Percentiles rank a stretch among this genome's conserved stretches.
Conservation (phyloP, 2,797 vertebrate genomes). For the Mormyrops boulengeri region DNA sequence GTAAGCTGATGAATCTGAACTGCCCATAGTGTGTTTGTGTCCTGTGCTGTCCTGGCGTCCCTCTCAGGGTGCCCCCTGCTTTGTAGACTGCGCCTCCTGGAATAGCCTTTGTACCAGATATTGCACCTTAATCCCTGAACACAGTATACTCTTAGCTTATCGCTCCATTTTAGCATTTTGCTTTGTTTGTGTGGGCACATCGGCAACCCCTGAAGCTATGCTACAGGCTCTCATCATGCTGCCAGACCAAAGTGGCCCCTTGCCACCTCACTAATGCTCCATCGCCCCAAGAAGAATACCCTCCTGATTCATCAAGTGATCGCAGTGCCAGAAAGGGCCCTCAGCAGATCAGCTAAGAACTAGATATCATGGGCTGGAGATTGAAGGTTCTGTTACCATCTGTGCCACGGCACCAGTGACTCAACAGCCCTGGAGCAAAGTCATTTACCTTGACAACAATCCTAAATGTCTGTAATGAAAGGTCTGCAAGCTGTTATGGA, state of each 20-base stretch:
- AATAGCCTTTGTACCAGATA: background rate
- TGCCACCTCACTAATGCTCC: background rate
- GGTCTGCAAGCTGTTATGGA: background rate
- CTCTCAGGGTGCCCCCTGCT: background rate
- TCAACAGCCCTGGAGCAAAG: slow-evolving; percentile 7
- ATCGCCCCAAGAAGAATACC: background rate
- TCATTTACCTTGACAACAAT: background rate
- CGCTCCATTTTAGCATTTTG: background rate
- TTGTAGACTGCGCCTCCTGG: background rate
- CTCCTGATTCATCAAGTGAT: background rate
- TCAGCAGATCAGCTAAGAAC: background rate
- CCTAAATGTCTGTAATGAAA: background rate
- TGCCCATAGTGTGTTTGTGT: background rate
- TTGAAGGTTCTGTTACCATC: background rate
- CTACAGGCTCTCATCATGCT: background rate
- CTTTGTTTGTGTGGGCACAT: background rate
- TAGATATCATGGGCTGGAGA: background rate
- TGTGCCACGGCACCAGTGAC: background rate
- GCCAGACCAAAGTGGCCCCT: background rate
- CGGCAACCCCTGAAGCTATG: background rate
- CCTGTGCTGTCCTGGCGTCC: background rate
- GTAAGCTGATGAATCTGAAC: background rate
- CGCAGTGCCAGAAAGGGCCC: background rate
- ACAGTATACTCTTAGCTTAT: background rate
- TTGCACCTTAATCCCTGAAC: background rate